Evolutionary conservation across 1,140 invertebrate species (phyloP), one percentile per base, ranked within the genome.

Genomic region (Theocolax elegans): DNA sequence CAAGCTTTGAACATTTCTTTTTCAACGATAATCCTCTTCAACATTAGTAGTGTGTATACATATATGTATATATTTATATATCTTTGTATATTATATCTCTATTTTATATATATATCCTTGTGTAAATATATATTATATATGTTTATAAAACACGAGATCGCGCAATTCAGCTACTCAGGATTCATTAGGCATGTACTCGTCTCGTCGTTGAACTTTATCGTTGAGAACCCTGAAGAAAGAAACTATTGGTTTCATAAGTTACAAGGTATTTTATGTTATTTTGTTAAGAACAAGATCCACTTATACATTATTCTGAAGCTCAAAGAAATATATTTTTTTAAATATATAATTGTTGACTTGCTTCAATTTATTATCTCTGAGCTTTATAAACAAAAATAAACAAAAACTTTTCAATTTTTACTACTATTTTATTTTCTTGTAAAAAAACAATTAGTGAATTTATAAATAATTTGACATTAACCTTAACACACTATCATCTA

Each of bases 1-100:
- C 12, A 29, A 59, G 75, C 75, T 72, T 75, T 80, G 71, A 82
- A 77, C 42, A 66, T 60, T 66, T 13, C 35, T 54, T 63, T 46
- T 60, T 51, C 65, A 40, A 53, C 42, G 19, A 66, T 35, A 31
- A 38, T 56, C 62, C 21, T 40, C 17, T 40, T 71, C 65, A 71
- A 58, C 29, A 35, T 71, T 65, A 56, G 38, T 44, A 10, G n/a
- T 62, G 8, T 60, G 23, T 49, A 51, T 68, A 40, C 23, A 60
- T 53, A 7, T 23, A 67, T 59, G 49, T 58, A 27, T 67, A 21
- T 56, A 46, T 66, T 1, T 35, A 17, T 42, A 46, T 59, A 21
- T 40, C 21, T 71, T 65, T 64, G 2, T 58, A 64, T 56, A 63
- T 68, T 40, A 70, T 59, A 10, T 51, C 31, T 65, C 19, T 49